These are phyloP conservation scores for Heterodera carotae DNA, from an alignment of 1,140 invertebrate species.

Conservation along the genomic window DNA sequence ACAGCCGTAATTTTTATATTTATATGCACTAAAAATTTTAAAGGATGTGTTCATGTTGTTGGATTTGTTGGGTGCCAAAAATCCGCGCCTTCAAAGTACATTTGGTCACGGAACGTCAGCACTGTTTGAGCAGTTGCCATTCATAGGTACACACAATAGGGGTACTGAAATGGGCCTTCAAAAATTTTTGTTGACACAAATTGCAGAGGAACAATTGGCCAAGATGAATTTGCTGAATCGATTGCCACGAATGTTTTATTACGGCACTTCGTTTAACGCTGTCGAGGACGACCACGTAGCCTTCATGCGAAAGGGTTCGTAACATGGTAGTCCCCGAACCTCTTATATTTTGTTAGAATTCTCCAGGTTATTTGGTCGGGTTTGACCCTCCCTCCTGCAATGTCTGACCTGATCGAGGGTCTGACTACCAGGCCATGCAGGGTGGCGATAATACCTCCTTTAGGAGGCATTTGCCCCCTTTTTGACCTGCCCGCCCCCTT, in stretches of 20 bases:
- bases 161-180: not conserved
- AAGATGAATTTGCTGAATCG: conserved; percentile 46
- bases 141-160: conserved; percentile 66
- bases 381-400: too few species aligned
- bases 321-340: too few species aligned
- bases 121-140: conserved; percentile 66
- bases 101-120: conserved; percentile 74
- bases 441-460: too few species aligned
- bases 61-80: conserved; percentile 84
- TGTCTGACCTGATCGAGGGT: too few species aligned
- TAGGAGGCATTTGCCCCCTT: too few species aligned
- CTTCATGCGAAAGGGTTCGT: conserved; percentile 78
- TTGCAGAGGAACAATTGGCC: conserved; percentile 47
- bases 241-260: conserved; percentile 54
- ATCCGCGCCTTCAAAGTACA: conserved; percentile 82
- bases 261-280: conserved; percentile 59
- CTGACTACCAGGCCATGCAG: too few species aligned
- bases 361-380: too few species aligned
- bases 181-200: conserved; percentile 4
- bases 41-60: conserved; percentile 86
- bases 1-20: too few species aligned
- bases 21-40: conserved; percentile 57
- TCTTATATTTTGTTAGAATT: too few species aligned
- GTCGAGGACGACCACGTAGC: conserved; percentile 96
- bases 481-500: too few species aligned